Base-by-base conservation (phyloP, 53 echinoderm and acorn worm genomes). In the Hippasteria phrygiana region DNA sequence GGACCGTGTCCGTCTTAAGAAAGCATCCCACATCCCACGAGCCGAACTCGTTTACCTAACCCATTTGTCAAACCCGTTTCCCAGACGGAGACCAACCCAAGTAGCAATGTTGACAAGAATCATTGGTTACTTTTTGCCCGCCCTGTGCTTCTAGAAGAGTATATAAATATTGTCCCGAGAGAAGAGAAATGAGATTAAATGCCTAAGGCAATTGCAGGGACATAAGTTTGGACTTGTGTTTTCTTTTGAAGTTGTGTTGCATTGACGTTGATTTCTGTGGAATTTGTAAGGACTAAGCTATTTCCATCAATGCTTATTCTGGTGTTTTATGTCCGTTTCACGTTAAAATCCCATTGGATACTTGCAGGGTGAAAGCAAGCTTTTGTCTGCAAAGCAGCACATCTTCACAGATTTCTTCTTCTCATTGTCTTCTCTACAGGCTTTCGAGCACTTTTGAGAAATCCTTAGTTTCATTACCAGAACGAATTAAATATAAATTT, bases 1-100 rank as follows among this genome's bases (percentile, higher is more conserved):
- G 74, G 98, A 98, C 91, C 89, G 98, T 17, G 94, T 98, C 48
- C 84, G 88, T 48, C 98, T 96, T 88, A 96, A 98, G 95, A 98
- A 98, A 73, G 94, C 90, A 2, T 90, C 95, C 54, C 93, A 78
- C 88, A 48, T 93, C 95, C 77, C 67, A 94, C 40, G 62, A 69
- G 3, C 87, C 87, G 36, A 87, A 93, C 12, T 90, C 87, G 51
- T 43, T 20, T 18, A 16, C 32, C 34, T 20, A 18, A 0, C 33
- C 16, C 4, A 5, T 35, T 35, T 8, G 33, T 13, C 73, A 11
- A 34, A 39, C 4, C 4, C 41, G 18, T 13, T 43, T n/a, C 56
- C 78, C n/a, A n/a, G n/a, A n/a, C n/a, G 43, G 43, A 43, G 50
- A 54, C n/a, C 78, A 50, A 37, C 71, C 11, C 46, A 45, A 45